Percentiles rank a stretch among this genome's conserved stretches.
These are phyloP conservation scores for Cyphomyrus plagiostoma DNA, from an alignment of 2,113 vertebrate genomes.

Conservation along the genomic window DNA sequence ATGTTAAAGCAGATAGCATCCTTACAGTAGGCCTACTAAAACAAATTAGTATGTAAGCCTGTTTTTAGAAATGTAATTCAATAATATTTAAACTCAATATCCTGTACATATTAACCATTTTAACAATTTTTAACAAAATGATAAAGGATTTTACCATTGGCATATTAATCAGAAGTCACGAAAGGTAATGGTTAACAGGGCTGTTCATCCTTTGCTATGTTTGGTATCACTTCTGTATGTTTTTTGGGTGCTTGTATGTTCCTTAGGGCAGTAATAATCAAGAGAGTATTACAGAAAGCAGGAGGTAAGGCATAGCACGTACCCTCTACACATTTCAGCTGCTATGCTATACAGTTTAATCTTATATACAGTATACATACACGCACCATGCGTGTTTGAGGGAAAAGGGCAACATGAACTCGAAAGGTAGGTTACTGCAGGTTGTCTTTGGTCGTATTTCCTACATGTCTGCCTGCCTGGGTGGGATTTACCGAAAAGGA, in stretches of 20 bases:
- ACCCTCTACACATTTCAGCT: background rate
- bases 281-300: background rate
- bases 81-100: background rate
- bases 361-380: background rate
- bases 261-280: background rate
- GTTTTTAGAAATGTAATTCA: background rate
- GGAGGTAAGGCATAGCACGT: background rate
- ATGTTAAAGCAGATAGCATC: background rate
- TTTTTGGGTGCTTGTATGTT: background rate
- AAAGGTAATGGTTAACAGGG: background rate
- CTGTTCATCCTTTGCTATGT: background rate
- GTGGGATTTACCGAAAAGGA: background rate
- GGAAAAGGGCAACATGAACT: background rate
- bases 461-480: background rate
- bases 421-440: background rate
- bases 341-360: background rate
- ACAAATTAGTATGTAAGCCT: background rate
- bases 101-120: background rate
- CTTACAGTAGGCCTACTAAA: background rate
- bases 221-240: background rate
- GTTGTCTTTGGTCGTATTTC: background rate
- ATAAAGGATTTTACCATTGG: background rate
- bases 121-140: background rate
- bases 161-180: background rate
- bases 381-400: background rate